Evolutionary conservation across 2,888 invertebrate genomes (phyloP).

Genomic region (Volucella inanis): DNA sequence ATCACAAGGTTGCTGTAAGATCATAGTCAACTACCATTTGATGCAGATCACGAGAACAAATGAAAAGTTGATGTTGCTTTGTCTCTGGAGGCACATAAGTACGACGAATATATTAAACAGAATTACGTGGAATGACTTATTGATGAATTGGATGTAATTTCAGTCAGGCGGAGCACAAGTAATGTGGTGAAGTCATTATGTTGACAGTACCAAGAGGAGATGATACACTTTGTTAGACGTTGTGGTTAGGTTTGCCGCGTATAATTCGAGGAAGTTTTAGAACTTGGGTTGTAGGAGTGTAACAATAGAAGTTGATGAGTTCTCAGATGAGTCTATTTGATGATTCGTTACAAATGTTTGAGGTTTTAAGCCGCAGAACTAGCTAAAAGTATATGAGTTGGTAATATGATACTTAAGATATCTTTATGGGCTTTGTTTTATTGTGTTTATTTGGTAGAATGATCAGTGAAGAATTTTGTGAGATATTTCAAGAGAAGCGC

Average conservation of each 20-base stretch:
- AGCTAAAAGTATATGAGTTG: too few relatives aligned
- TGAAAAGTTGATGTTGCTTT: conserved; percentile 53
- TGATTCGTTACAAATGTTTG: too few relatives aligned
- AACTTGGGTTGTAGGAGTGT: too few relatives aligned
- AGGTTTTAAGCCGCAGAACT: too few relatives aligned
- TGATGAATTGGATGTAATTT: conserved; percentile 27
- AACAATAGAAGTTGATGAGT: too few relatives aligned
- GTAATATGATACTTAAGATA: too few relatives aligned
- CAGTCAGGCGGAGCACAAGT: neutral
- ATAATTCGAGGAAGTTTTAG: too few relatives aligned
- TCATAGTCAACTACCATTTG: neutral
- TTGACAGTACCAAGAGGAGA: conserved; percentile 12
- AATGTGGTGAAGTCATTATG: neutral
- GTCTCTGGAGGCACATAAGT: conserved; percentile 34
- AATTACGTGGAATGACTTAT: conserved; percentile 45
- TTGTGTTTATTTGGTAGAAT: too few relatives aligned
- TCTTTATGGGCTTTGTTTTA: too few relatives aligned
- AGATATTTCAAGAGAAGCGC: too few relatives aligned
- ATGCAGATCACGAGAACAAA: conserved; percentile 57
- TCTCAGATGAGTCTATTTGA: too few relatives aligned
- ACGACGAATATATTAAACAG: conserved; percentile 29
- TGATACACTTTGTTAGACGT: conserved; percentile 13
- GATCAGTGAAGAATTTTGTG: too few relatives aligned
- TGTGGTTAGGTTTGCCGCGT: neutral
- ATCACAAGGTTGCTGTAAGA: neutral